Evolutionary conservation across 2,888 invertebrate species (phyloP).

Genomic region (Cremastinae sp.): DNA sequence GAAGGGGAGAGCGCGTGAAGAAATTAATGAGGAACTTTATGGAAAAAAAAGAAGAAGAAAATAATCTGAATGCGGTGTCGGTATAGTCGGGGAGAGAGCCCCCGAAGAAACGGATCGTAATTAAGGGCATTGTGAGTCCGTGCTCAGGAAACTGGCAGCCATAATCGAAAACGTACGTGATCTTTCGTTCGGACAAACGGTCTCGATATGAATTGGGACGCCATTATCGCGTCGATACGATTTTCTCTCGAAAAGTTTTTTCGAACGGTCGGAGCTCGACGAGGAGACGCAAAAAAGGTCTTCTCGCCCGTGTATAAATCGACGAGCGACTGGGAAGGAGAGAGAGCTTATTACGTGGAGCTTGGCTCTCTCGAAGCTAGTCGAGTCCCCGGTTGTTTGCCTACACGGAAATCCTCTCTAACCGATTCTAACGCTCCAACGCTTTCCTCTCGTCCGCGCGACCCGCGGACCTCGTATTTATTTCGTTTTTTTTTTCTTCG

Average conservation of each 20-base stretch:
- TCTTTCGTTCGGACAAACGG: slow-evolving; percentile 15
- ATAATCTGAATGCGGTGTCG: background rate
- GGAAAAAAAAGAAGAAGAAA: background rate
- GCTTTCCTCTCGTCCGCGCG: slow-evolving; percentile 62
- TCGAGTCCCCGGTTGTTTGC: slow-evolving; percentile 74
- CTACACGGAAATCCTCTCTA: slow-evolving; percentile 80
- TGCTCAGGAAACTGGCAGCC: slow-evolving; percentile 18
- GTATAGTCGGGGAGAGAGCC: background rate
- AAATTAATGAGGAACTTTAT: background rate
- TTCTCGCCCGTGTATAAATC: slow-evolving; percentile 9
- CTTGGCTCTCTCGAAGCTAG: slow-evolving; percentile 37
- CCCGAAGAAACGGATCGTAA: slow-evolving; percentile 34
- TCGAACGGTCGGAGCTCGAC: slow-evolving; percentile 11
- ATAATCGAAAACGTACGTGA: slow-evolving; percentile 49
- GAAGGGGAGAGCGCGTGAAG: background rate
- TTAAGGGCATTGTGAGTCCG: slow-evolving; percentile 51
- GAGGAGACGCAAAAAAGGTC: too few relatives aligned
- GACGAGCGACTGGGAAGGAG: slow-evolving; percentile 54
- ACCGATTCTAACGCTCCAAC: slow-evolving; percentile 76
- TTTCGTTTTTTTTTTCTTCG: slow-evolving; percentile 24
- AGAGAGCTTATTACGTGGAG: slow-evolving; percentile 42
- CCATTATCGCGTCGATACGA: slow-evolving; percentile 31
- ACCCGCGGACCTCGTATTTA: slow-evolving; percentile 34
- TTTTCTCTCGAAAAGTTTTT: slow-evolving; percentile 14
- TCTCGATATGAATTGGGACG: slow-evolving; percentile 28